Conservation (phyloP, 2,797 vertebrate genomes). For the Thalassophryne amazonica region DNA sequence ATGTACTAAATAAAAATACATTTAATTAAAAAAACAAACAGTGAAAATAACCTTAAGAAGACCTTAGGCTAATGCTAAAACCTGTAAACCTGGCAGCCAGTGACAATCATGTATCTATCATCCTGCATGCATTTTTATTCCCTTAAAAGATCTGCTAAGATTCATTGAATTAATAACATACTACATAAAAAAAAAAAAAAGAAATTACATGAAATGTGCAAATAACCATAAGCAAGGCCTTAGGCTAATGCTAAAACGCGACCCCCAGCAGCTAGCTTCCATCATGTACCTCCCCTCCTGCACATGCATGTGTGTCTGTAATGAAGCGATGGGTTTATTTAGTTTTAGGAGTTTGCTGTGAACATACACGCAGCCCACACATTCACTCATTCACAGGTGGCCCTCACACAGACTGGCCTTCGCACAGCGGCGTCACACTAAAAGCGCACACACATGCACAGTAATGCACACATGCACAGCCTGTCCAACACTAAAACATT, state of each 20-base stretch:
- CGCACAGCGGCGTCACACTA: conserved; percentile 55
- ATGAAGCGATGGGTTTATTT: conserved; percentile 36
- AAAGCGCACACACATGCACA: conserved; percentile 29
- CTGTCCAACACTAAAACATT: conserved; percentile 21
- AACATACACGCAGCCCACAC: conserved; percentile 34
- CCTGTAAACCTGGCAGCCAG: too few species aligned
- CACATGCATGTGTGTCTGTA: conserved; percentile 26
- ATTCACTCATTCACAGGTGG: conserved; percentile 52
- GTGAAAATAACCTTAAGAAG: too few species aligned
- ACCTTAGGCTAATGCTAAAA: too few species aligned
- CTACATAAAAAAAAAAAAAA: too few species aligned
- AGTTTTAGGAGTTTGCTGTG: conserved; percentile 62
- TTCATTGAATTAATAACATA: too few species aligned
- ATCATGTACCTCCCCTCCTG: conserved; percentile 9
- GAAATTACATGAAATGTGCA: too few species aligned
- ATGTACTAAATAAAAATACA: too few species aligned
- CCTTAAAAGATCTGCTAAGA: too few species aligned
- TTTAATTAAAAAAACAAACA: too few species aligned
- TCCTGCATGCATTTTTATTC: too few species aligned
- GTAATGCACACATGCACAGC: conserved; percentile 25
- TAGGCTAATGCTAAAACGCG: neutral
- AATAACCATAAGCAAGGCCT: conserved; percentile 1
- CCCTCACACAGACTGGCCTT: conserved; percentile 41
- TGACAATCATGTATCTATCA: too few species aligned
- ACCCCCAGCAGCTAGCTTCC: neutral